Conservation (phyloP, 2,888 invertebrate species). For the Drosophila subsilvestris region DNA sequence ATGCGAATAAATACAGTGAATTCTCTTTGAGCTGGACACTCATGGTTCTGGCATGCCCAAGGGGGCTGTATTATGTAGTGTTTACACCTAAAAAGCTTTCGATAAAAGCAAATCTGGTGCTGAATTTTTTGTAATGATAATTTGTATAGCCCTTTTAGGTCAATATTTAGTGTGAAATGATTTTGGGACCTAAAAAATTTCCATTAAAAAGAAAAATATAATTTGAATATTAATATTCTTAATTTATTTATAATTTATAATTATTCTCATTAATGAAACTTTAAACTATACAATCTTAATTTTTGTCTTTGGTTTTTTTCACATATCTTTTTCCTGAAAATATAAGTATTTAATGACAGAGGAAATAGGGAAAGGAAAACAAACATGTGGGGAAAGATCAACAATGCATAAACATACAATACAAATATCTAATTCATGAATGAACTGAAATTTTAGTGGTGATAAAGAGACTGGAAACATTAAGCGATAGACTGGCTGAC, state of each 20-base stretch:
- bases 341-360: not conserved
- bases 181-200: not conserved
- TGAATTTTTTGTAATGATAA: too few relatives aligned
- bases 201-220: not conserved
- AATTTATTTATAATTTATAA: not conserved
- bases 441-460: not conserved
- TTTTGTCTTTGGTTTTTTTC: not conserved
- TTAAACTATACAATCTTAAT: not conserved
- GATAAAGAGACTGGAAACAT: constrained; percentile 2
- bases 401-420: not conserved
- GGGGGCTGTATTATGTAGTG: too few relatives aligned
- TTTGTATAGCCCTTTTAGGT: too few relatives aligned
- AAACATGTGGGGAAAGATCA: not conserved
- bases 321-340: not conserved
- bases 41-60: too few relatives aligned
- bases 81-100: too few relatives aligned
- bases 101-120: too few relatives aligned
- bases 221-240: too few relatives aligned
- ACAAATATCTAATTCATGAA: not conserved
- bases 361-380: constrained; percentile 4
- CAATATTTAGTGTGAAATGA: too few relatives aligned
- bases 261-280: not conserved
- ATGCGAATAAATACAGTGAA: not conserved
- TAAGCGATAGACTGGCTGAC: too few relatives aligned
- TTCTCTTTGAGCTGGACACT: not conserved